Base-by-base conservation (phyloP, 2,888 invertebrate genomes). In the Pyrochroa serraticornis region DNA sequence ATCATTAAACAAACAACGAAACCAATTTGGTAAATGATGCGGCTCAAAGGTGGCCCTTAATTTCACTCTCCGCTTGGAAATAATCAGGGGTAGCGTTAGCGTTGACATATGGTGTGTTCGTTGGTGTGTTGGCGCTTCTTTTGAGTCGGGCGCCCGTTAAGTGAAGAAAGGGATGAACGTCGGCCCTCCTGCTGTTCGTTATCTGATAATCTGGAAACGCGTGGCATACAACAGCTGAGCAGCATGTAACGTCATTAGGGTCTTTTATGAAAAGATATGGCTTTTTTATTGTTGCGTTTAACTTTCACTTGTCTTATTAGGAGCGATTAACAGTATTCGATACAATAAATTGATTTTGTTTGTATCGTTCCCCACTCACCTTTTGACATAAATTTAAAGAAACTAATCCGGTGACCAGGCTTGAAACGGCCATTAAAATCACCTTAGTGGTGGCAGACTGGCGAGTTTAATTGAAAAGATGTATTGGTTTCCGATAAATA, bases 401-500 rank as follows among this genome's bases (percentile, higher is more conserved):
- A 22, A 22, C 22, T 22, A 5, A 22, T 22, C 22, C 22, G 50
- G 35, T 42, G 42, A 39, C 8, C 36, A 36, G 43, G 8, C 32
- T 49, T 49, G 41, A 42, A 32, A 39, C 48, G 38, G 22, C 52
- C 58, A 58, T 58, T 58, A 52, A 45, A 42, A 58, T 51, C 58
- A 46, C 50, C 57, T 54, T 14, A 39, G 30, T 32, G 52, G 52
- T 42, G 58, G 35, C 51, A 44, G 58, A 10, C 33, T 58, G 45
- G 46, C 31, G 48, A 34, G 43, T 53, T 39, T 59, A 55, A 59
- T 57, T 57, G 60, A 44, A 42, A 45, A 57, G 59, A 60, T 61
- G 57, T 65, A 70, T 67, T 62, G 52, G 60, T 64, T 65, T 62
- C 57, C 60, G 60, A 67, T 68, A 65, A 68, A 68, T 64, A 66